Percentiles rank a stretch among this genome's conserved stretches.
Conservation (phyloP, 2,797 vertebrate genomes). For the Micromesistius poutassou region DNA sequence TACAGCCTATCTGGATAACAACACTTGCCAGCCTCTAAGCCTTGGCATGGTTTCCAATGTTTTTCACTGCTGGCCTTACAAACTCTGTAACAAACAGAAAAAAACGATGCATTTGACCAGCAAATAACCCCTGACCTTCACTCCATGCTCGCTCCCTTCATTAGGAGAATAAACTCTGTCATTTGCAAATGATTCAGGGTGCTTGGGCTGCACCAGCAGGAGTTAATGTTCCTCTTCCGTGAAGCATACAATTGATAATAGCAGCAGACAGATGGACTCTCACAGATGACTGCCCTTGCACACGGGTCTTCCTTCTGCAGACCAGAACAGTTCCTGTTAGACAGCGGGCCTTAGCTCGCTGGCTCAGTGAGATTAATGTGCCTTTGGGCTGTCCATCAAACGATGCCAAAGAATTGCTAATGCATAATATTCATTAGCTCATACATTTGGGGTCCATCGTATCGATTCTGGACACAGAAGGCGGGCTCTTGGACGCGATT, state of each 20-base stretch:
- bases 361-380: background rate
- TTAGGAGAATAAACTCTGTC: background rate
- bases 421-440: constrained; percentile 1
- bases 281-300: background rate
- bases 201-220: background rate
- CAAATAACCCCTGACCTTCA: background rate
- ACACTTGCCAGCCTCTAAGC: background rate
- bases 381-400: constrained; percentile 1
- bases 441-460: background rate
- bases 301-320: background rate
- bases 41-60: background rate
- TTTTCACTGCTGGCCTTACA: background rate
- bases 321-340: background rate
- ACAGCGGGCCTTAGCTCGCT: background rate
- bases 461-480: background rate
- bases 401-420: background rate
- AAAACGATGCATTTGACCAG: background rate
- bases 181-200: background rate
- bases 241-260: background rate
- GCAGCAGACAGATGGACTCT: background rate
- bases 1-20: background rate
- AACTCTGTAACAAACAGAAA: background rate
- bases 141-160: background rate
- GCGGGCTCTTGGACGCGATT: background rate
- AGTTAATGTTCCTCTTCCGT: background rate